A percentile compares a stretch with the other conserved stretches of the same genome.
Evolutionary conservation across 2,888 invertebrate species (phyloP).

Genomic region (Uropetala carovei): DNA sequence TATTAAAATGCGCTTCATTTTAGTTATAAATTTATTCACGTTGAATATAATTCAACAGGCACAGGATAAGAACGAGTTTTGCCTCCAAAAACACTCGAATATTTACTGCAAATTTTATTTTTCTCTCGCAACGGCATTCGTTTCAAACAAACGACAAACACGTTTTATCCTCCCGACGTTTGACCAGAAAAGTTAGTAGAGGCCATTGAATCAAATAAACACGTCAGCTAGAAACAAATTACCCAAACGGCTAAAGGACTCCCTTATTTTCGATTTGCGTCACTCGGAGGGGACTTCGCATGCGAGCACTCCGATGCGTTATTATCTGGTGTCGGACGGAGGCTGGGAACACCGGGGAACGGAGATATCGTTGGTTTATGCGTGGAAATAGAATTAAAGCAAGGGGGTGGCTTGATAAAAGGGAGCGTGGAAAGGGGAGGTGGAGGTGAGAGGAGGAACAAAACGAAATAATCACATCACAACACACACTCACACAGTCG

Average conservation of each 20-base stretch:
- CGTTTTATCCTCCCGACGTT: conserved; percentile 56
- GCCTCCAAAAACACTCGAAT: not conserved
- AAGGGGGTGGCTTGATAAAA: conserved; percentile 50
- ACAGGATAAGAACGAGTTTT: not conserved
- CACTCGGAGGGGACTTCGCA: conserved; percentile 17
- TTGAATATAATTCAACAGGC: not conserved
- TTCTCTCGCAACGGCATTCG: not conserved
- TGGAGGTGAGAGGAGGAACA: conserved; percentile 10
- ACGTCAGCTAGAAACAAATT: conserved; percentile 59
- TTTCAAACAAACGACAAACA: conserved; percentile 39
- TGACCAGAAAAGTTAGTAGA: conserved; percentile 59
- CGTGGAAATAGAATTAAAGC: conserved; percentile 60
- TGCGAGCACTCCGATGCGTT: conserved; percentile 38
- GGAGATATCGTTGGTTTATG: conserved; percentile 57
- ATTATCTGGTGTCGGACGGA: conserved; percentile 51
- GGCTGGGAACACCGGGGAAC: conserved; percentile 13
- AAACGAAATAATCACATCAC: conserved; percentile 63
- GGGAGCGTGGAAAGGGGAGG: not conserved
- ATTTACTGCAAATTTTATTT: conserved; percentile 38
- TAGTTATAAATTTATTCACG: not conserved
- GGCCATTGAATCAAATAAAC: conserved; percentile 64
- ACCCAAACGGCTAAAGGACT: conserved; percentile 39
- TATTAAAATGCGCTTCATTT: not conserved
- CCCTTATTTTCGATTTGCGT: conserved; percentile 60
- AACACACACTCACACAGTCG: not conserved